Evolutionary conservation across 2,888 invertebrate species (phyloP).

Genomic region (Lochmaea crataegi): DNA sequence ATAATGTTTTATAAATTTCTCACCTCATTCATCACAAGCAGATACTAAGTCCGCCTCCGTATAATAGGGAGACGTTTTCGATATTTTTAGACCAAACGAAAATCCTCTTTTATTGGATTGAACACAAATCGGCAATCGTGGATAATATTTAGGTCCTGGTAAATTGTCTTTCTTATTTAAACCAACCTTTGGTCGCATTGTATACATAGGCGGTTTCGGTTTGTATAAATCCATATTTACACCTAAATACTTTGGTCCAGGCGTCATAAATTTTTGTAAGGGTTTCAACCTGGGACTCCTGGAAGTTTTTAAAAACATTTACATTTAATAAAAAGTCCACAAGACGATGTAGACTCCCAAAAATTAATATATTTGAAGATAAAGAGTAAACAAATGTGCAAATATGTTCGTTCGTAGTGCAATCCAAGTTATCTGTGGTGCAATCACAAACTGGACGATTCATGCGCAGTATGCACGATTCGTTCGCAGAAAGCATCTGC

Average conservation of each 20-base stretch:
- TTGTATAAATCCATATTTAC: conserved; percentile 56
- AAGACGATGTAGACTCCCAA: no score
- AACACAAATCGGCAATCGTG: conserved; percentile 37
- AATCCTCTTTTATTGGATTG: conserved; percentile 58
- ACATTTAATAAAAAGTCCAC: no score
- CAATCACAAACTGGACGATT: no score
- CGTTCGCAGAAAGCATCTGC: no score
- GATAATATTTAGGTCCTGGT: conserved; percentile 58
- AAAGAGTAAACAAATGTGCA: no score
- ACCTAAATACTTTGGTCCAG: conserved; percentile 64
- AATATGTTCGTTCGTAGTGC: no score
- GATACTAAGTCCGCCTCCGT: conserved; percentile 66
- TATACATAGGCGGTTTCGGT: conserved; percentile 56
- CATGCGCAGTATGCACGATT: no score
- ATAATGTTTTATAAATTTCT: not conserved
- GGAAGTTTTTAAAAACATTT: not conserved
- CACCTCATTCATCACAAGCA: not conserved
- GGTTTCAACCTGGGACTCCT: conserved; percentile 9
- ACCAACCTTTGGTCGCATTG: conserved; percentile 54
- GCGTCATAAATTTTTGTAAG: conserved; percentile 48
- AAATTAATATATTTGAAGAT: no score
- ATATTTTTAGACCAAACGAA: conserved; percentile 71
- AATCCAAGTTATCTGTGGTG: no score
- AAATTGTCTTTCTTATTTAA: conserved; percentile 39
- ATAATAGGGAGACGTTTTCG: conserved; percentile 70